Conservation (phyloP, 2,888 invertebrate genomes). For the Sesia apiformis region DNA sequence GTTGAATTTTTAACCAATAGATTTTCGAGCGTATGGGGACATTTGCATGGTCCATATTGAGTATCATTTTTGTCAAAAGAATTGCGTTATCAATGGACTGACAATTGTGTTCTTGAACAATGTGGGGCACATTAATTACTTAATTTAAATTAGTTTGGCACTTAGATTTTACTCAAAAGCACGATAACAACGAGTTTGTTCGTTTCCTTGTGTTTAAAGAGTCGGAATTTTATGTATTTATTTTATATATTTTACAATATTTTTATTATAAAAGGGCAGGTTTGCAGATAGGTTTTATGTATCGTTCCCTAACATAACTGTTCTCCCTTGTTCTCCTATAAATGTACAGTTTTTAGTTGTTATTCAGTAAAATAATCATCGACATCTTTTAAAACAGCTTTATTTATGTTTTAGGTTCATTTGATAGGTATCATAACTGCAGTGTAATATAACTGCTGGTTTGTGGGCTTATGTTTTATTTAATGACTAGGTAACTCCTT, state of each 20-base stretch:
- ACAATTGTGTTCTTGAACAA: not conserved
- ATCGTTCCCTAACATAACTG: not conserved
- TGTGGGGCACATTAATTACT: conserved; percentile 34
- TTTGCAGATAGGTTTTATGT: not conserved
- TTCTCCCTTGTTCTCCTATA: not conserved
- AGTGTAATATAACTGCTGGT: not conserved
- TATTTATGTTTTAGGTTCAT: conserved; percentile 49
- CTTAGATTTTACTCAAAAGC: conserved; percentile 4
- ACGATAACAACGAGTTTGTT: not conserved
- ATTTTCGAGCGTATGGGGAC: no score
- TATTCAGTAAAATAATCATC: not conserved
- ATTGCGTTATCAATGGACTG: no score
- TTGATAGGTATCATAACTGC: not conserved
- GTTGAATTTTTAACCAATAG: conserved; percentile 38
- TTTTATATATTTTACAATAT: no score
- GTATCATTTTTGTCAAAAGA: no score
- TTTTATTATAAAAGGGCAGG: no score
- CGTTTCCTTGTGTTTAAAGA: not conserved
- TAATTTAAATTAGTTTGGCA: conserved; percentile 24
- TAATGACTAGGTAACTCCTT: conserved; percentile 15
- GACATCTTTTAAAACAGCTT: conserved; percentile 53
- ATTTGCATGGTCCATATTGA: no score
- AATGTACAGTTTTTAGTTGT: not conserved
- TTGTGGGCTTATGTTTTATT: not conserved
- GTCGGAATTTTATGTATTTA: no score